Base-by-base conservation (phyloP, 1,140 invertebrate genomes). In the Papilio dardanus region DNA sequence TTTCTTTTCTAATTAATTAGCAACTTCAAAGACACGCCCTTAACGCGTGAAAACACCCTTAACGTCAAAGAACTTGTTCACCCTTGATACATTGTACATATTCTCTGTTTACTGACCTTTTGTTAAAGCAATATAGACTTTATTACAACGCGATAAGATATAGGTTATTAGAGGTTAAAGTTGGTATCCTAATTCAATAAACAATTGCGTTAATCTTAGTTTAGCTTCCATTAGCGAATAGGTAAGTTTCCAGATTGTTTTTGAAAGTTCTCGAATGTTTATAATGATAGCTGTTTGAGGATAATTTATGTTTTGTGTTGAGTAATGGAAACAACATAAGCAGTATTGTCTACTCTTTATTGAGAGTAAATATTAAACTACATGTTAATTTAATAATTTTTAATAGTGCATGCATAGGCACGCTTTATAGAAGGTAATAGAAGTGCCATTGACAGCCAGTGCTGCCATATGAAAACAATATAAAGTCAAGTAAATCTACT, bases 131-230 rank as follows among this genome's bases (percentile, higher is more conserved):
- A 68, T 68, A 28, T 40, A 35, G 31, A n/a, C 33, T 19, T 42
- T 68, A 40, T 68, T 5, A 19, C 66, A 37, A 21, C 16, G 19
- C 4, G 10, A 19, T 42, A 68, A 68, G 33, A 35, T 68, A 7
- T 12, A 24, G 8, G 10, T 10, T 35, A n/a, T 35, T 19, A 19
- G 19, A 35, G 66, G 66, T 35, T 19, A 68, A 68, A 24, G 3
- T 37, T n/a, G 1, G 54, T 28, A 1, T 37, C 35, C 67, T 69
- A 69, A 69, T 40, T 69, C 67, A 69, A 69, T 69, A 69, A 69
- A 35, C 35, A 40, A n/a, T 69, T 69, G n/a, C 33, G 31, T 69
- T 69, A 69, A 69, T 69, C 67, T 69, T 69, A 33, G 67, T 69
- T 69, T 69, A 69, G 67, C 10, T 69, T 69, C 67, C 67, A 69